Base-by-base conservation (phyloP, 2,888 invertebrate genomes). In the Xanthostigma xanthostigma region DNA sequence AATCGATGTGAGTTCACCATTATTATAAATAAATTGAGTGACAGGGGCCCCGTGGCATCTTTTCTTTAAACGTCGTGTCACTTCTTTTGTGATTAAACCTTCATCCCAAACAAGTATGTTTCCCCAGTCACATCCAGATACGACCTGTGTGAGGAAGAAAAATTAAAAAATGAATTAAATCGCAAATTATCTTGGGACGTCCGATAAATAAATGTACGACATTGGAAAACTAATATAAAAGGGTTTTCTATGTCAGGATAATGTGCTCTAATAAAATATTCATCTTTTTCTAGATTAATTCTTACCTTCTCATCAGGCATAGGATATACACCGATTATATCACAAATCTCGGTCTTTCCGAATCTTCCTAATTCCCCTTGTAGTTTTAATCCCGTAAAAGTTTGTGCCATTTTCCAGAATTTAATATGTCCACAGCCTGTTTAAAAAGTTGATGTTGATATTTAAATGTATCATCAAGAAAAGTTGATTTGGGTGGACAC, bases 81-180 rank as follows among this genome's bases (percentile, higher is more conserved):
- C 79, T 72, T 91, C 88, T 36, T 90, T 68, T 64, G 90, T 90
- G 10, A 94, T 92, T 1, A 90, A 70, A 1, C 88, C 89, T 42
- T 81, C 89, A 58, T 93, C 90, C 94, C 94, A 94, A 1, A 94
- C 73, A 39, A 94, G 68, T 60, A 94, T 79, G 63, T 93, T 93
- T 0, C 94, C 94, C 91, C 91, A 92, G 58, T 84, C 83, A 57
- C 84, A 84, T 1, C 92, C 89, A 0, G 92, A 89, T 38, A 93
- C 69, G 0, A 89, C 78, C 82, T 83, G 55, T 42, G 9, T n/a
- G n/a, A n/a, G n/a, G n/a, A n/a, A n/a, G n/a, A n/a, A n/a, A n/a
- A n/a, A n/a, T n/a, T n/a, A n/a, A n/a, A n/a, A n/a, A n/a, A n/a
- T n/a, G n/a, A 17, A 27, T 27, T 6, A 3, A 27, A 6, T 5